These are phyloP conservation scores for Palythoa grandiflora DNA, from an alignment of 92 coral and sea anemone species.

Conservation along the genomic window DNA sequence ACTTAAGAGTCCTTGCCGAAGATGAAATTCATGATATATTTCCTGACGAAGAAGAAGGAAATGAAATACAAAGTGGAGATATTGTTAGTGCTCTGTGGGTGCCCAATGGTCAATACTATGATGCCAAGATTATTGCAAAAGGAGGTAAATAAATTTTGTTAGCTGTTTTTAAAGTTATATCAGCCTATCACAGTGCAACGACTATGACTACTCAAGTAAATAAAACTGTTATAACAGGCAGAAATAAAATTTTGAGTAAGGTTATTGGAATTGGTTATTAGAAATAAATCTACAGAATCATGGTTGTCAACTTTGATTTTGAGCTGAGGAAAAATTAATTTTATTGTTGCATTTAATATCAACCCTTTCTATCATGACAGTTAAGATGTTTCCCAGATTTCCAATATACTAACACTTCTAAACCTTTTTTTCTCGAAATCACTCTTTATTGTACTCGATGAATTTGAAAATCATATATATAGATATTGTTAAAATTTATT, in stretches of 20 bases:
- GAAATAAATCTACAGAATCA: too few relatives aligned
- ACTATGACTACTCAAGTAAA: not conserved
- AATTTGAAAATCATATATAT: too few relatives aligned
- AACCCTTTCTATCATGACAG: too few relatives aligned
- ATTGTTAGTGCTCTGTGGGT: constrained; percentile 64
- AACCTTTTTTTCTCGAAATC: too few relatives aligned
- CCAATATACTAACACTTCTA: too few relatives aligned
- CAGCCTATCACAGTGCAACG: not conserved
- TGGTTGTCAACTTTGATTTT: too few relatives aligned
- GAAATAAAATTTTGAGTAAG: not conserved
- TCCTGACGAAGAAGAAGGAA: constrained; percentile 50
- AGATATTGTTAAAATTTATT: too few relatives aligned
- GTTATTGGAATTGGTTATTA: constrained; percentile 6
- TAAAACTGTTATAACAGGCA: not conserved
- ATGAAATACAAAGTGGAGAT: constrained; percentile 53
- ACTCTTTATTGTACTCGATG: too few relatives aligned
- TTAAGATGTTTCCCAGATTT: too few relatives aligned
- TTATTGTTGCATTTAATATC: too few relatives aligned
- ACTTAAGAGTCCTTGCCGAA: constrained; percentile 41
- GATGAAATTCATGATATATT: constrained; percentile 50
- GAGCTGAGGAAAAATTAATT: too few relatives aligned
- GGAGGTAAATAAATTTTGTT: constrained; percentile 32
- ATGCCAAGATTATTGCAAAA: constrained; percentile 54
- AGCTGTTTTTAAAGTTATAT: not conserved
- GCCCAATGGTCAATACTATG: constrained; percentile 55